Evolutionary conservation across 2,113 vertebrate genomes (phyloP), one percentile per base, ranked within the genome.

Genomic region (Thalassoma bifasciatum): DNA sequence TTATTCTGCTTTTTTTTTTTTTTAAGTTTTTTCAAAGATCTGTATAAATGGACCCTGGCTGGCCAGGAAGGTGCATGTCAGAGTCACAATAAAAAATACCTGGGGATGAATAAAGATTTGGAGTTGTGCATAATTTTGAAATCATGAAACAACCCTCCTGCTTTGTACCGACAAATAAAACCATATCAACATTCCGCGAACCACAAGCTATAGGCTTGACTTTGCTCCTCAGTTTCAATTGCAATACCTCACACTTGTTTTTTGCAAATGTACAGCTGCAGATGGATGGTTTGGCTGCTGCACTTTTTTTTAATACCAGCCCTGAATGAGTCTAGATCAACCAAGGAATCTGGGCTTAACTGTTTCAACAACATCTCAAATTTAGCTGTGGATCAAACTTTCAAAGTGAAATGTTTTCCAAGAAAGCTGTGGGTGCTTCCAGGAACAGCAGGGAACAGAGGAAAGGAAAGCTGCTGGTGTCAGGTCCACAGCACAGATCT

Each of bases 1-100:
- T 72, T 60, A 60, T 72, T 36, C 60, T 79, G 60, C 61, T 75
- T 75, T 75, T 63, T 24, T 79, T 57, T 58, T 75, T 75, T 75
- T 63, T 24, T 22, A 46, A 81, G 65, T 75, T 70, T 84, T 58
- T 86, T 88, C 57, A 81, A 77, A 88, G 69, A 83, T 83, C 83
- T 84, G 77, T 66, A 88, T 84, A 89, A 80, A 85, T 92, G 80
- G 79, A 91, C 89, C 94, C 96, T 98, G 96, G 95, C 96, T 94
- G 96, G 96, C 95, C 96, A 95, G 97, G 96, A 69, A 38, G 64
- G 46, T 71, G 75, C 84, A 88, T 84, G 77, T 58, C 63, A 73
- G 34, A 87, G 80, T 72, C 50, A 49, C 46, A 65, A 87, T 74
- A 67, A 77, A 88, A 46, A 89, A 74, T 11, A 70, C 19, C 87